phyloP scores from a whole-genome alignment of 1,140 invertebrate genomes.

The Philopotamus ludificatus region DNA sequence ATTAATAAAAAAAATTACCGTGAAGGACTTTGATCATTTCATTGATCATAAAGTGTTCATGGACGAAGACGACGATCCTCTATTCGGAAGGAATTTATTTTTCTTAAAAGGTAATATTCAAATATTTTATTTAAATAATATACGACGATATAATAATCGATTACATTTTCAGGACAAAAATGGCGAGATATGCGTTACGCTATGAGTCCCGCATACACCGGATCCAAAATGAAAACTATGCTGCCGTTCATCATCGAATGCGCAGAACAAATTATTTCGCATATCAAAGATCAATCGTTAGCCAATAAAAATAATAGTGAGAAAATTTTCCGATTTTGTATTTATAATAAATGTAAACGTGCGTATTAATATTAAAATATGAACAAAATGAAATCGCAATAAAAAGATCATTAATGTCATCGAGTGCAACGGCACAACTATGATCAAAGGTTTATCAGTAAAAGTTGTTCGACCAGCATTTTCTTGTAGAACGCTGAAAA shows the following conservation, averaged over 20 bases:
- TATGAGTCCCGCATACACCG: conserved; percentile 56
- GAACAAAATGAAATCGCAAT: neutral
- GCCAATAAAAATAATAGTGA: conserved; percentile 14
- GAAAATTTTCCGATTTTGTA: conserved; percentile 8
- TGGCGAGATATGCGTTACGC: conserved; percentile 57
- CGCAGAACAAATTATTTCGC: conserved; percentile 41
- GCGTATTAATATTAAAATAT: neutral
- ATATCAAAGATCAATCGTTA: conserved; percentile 38
- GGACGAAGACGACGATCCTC: conserved; percentile 48
- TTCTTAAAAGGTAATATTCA: conserved; percentile 45
- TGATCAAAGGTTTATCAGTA: too few relatives aligned
- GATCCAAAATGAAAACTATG: conserved; percentile 56
- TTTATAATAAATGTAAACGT: too few relatives aligned
- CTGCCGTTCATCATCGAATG: conserved; percentile 51
- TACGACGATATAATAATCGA: neutral
- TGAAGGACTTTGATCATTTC: conserved; percentile 63
- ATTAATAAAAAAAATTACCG: conserved; percentile 55
- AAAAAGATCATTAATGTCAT: too few relatives aligned
- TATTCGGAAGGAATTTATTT: conserved; percentile 55
- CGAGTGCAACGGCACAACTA: too few relatives aligned
- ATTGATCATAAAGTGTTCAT: conserved; percentile 53
- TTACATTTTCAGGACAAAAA: conserved; percentile 44
- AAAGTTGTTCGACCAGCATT: too few relatives aligned
- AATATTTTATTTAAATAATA: neutral
- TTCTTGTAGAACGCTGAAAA: neutral